Conservation (phyloP, 2,888 invertebrate genomes). For the Leucoptera coffeella region DNA sequence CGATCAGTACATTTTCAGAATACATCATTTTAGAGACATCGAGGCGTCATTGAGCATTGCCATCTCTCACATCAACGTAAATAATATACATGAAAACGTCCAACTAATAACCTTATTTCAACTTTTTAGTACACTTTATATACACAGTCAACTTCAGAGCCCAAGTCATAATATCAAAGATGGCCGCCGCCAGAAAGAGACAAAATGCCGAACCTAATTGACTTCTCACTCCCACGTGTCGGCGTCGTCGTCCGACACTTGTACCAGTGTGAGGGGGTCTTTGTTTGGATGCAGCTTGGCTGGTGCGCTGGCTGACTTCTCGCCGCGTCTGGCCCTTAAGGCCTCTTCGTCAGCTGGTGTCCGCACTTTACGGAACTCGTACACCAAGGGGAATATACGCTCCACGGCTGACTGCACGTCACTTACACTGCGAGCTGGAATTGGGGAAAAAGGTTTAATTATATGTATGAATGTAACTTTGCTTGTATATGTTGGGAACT, state of each 20-base stretch:
- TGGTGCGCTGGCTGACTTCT: constrained; percentile 9
- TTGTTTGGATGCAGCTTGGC: constrained; percentile 10
- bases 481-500: not conserved
- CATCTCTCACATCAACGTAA: too few relatives aligned
- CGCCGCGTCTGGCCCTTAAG: constrained; percentile 29
- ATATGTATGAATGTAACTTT: not conserved
- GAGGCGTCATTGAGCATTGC: too few relatives aligned
- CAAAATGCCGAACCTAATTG: too few relatives aligned
- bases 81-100: too few relatives aligned
- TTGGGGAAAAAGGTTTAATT: too few relatives aligned
- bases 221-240: constrained; percentile 40
- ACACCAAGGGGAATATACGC: constrained; percentile 89
- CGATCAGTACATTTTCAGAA: too few relatives aligned
- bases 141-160: too few relatives aligned
- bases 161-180: too few relatives aligned
- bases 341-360: constrained; percentile 61
- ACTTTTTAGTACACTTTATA: too few relatives aligned
- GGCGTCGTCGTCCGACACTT: constrained; percentile 31
- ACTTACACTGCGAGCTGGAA: constrained; percentile 79
- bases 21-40: too few relatives aligned
- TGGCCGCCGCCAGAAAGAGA: too few relatives aligned
- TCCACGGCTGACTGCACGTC: constrained; percentile 88
- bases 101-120: too few relatives aligned
- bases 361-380: constrained; percentile 84
- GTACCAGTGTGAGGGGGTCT: constrained; percentile 23